Base-by-base conservation (phyloP, 2,797 vertebrate species). In the Yasuhikotakia modesta region DNA sequence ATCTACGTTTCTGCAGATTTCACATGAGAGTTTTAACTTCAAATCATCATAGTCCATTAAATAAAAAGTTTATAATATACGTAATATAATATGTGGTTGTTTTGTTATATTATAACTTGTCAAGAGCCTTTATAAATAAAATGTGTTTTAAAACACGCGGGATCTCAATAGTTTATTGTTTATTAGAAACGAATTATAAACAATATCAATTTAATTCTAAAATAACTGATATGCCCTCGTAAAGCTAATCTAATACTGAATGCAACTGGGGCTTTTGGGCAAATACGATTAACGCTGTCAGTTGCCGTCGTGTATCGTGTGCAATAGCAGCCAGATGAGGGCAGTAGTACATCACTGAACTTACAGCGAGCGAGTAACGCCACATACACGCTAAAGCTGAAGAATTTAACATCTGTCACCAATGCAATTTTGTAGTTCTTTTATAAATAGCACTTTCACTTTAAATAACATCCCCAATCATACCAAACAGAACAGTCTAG, bases 251-350 rank as follows among this genome's bases (percentile, higher is more conserved):
- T 65, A 73, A 70, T 65, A 64, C 46, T 46, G 43, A 46, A 22
- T 4, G 16, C 57, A 68, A 57, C 35, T 78, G 52, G 69, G 70
- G 24, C 21, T 71, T 76, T 30, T 27, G 58, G 52, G 73, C 58
- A 10, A 14, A 66, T 17, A 73, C 77, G 72, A 85, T 85, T 67
- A 32, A 85, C 83, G 79, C 11, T 71, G 81, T 65, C 32, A 21
- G 1, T 43, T 24, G 19, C 24, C 53, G 16, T 48, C 8, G 3
- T 10, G 14, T 21, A 35, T 22, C 16, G 10, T 8, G 1, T 24
- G 8, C 57, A 45, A 5, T n/a, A n/a, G n/a, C n/a, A 48, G 63
- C 67, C 76, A 71, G 81, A 39, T 43, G 71, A 65, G 66, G 65
- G 72, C 81, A 79, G 71, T 50, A 79, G 58, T 48, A 35, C 19